A percentile compares a stretch with the other conserved stretches of the same genome.
These are phyloP conservation scores for Hippocampus mohnikei DNA, from an alignment of 2,113 vertebrate genomes.

Conservation along the genomic window DNA sequence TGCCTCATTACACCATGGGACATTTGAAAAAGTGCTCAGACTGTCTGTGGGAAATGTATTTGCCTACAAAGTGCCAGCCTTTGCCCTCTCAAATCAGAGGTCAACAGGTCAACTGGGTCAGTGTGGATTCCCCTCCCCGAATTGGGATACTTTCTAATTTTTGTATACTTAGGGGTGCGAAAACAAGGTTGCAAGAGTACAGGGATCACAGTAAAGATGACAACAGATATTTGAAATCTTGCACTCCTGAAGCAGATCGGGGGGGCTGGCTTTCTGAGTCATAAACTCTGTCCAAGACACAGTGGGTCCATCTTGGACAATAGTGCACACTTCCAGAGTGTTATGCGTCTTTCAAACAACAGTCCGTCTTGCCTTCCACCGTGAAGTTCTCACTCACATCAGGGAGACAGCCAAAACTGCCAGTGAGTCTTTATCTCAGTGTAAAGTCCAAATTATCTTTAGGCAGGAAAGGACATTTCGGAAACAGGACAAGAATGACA, in stretches of 20 bases:
- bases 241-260: neutral
- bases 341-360: neutral
- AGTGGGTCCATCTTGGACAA: neutral
- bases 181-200: neutral
- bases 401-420: neutral
- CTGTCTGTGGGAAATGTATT: conserved; percentile 28
- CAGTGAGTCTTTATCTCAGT: conserved; percentile 20
- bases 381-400: neutral
- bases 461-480: conserved; percentile 22
- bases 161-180: neutral
- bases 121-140: conserved; percentile 1
- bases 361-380: neutral
- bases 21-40: conserved; percentile 27
- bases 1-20: conserved; percentile 22
- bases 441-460: conserved; percentile 25
- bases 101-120: conserved; percentile 5
- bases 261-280: neutral
- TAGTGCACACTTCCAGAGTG: neutral
- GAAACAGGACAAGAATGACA: conserved; percentile 38
- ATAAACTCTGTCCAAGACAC: neutral
- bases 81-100: conserved; percentile 33
- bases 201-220: neutral
- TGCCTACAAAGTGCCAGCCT: conserved; percentile 30
- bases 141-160: conserved; percentile 18
- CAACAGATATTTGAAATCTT: conserved; percentile 6